Conservation (phyloP, 2,797 vertebrate species). For the Micropoecilia bifurca region DNA sequence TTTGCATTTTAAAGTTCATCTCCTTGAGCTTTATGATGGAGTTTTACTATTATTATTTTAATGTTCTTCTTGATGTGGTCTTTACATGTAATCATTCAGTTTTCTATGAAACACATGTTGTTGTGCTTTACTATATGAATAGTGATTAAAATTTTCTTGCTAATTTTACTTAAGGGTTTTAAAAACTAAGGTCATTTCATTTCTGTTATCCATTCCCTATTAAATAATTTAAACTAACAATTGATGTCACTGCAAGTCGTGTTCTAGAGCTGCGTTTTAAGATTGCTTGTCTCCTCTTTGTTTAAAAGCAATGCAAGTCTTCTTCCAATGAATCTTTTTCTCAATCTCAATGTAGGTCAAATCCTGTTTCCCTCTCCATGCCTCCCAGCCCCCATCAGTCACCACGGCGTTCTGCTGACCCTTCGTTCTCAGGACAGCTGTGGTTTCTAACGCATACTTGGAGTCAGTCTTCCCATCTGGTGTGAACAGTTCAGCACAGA, state of each 20-base stretch:
- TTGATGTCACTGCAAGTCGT: not conserved
- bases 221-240: not conserved
- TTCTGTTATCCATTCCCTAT: not conserved
- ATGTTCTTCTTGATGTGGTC: not conserved
- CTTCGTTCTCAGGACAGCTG: slow-evolving; percentile 72
- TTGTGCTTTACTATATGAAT: not conserved
- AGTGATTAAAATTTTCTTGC: not conserved
- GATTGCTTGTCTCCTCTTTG: slow-evolving; percentile 2
- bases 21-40: not conserved
- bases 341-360: slow-evolving; percentile 42
- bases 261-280: not conserved
- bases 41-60: not conserved
- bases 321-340: slow-evolving; percentile 23
- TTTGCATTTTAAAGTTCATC: not conserved
- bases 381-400: slow-evolving; percentile 35
- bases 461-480: slow-evolving; percentile 66
- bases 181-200: not conserved
- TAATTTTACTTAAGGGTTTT: not conserved
- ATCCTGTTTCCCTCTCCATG: slow-evolving; percentile 18
- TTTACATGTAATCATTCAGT: not conserved
- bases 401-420: slow-evolving; percentile 73
- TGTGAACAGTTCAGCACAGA: slow-evolving; percentile 37
- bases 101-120: not conserved
- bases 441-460: slow-evolving; percentile 63
- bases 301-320: slow-evolving; percentile 3